Evolutionary conservation across 2,888 invertebrate genomes (phyloP), one percentile per base, ranked within the genome.

Genomic region (Lochmaea capreae): DNA sequence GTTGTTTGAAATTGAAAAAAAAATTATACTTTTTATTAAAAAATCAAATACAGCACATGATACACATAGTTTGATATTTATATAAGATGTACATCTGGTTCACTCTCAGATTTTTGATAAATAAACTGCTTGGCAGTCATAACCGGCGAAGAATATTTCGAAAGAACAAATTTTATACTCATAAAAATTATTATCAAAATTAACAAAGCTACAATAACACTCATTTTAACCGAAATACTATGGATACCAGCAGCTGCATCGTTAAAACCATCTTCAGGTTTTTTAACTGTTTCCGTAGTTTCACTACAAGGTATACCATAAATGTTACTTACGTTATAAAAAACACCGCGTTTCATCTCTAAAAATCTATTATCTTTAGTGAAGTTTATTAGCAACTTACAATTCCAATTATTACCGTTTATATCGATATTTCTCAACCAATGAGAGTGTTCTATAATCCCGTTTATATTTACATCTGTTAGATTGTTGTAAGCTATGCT

Each of bases 301-400:
- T 73, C 71, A 26, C 43, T 68, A 67, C 77, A 77, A 63, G 75
- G 71, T 58, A 77, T 67, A 10, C 77, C 77, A 22, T 69, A 72
- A 26, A 77, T 68, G 46, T 77, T 77, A 54, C 75, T 77, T 12
- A 77, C 71, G 49, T 75, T 77, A n/a, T 63, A 77, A 43, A 43
- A 69, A 14, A 26, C 57, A 9, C 75, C 77, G 0, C 52, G 54
- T 22, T 26, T 69, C 4, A 77, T 43, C 1, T 54, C 43, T 16
- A 72, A 8, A 3, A 63, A 26, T 61, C 52, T 71, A 67, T 66
- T 71, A 61, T 66, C 72, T 5, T 63, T 54, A 16, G 43, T 68
- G 6, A 75, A 43, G 46, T 75, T 65, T 22, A 65, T 57, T 14
- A 77, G 39, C 10, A 69, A 43, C 39, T 63, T 75, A 49, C 77